phyloP scores from a whole-genome alignment of 2,113 vertebrate species.

The Ammospiza caudacuta region DNA sequence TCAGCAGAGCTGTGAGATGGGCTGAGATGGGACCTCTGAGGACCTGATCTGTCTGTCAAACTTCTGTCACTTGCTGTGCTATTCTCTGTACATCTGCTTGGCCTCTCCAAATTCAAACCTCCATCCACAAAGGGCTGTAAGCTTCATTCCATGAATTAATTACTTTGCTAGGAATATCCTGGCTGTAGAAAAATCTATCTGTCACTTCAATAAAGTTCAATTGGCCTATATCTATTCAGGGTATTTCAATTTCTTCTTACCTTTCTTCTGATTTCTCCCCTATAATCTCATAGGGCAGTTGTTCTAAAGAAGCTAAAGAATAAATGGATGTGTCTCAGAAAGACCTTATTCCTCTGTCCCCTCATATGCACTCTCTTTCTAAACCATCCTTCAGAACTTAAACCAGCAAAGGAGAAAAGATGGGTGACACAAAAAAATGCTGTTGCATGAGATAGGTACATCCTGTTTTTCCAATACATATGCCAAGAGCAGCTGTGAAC shows the following conservation, averaged over 20 bases:
- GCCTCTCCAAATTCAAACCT: background rate
- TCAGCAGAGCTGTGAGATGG: background rate
- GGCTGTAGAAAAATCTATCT: background rate
- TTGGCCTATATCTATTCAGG: background rate
- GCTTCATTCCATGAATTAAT: background rate
- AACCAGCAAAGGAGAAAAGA: background rate
- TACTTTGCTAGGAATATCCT: background rate
- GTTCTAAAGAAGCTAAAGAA: background rate
- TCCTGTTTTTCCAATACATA: background rate
- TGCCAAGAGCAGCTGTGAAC: conserved; percentile 38
- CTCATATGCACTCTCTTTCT: background rate
- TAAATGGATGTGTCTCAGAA: background rate
- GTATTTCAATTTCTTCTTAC: background rate
- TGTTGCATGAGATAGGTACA: background rate
- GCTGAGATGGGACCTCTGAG: background rate
- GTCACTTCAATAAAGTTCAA: background rate
- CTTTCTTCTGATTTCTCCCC: background rate
- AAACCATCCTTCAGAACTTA: background rate
- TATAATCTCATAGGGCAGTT: background rate
- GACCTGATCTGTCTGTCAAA: conserved; percentile 12
- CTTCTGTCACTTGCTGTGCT: background rate
- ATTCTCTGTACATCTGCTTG: background rate
- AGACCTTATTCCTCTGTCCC: background rate
- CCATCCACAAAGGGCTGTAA: background rate
- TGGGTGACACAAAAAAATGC: background rate